A percentile compares a stretch with the other conserved stretches of the same genome.
phyloP scores from a whole-genome alignment of 2,888 invertebrate genomes.

The Parnassius mnemosyne region DNA sequence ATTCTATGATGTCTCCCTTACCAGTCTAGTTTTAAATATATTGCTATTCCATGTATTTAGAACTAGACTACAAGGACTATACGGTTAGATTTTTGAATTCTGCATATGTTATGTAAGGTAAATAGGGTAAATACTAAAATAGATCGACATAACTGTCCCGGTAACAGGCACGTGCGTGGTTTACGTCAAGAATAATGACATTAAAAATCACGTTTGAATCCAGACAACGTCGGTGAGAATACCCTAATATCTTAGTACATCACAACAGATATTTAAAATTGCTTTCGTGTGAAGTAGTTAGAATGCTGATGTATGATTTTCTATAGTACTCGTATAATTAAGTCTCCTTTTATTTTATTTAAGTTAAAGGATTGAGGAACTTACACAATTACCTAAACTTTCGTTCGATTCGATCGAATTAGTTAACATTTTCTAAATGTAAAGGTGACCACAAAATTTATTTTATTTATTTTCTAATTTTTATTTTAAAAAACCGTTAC shows the following conservation, averaged over 20 bases:
- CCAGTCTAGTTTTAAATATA: no score
- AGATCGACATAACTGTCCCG: constrained; percentile 28
- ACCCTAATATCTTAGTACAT: constrained; percentile 7
- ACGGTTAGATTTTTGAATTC: constrained; percentile 14
- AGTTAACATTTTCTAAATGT: no score
- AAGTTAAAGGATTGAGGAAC: no score
- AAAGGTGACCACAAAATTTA: no score
- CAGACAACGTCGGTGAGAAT: constrained; percentile 17
- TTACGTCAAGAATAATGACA: constrained; percentile 32
- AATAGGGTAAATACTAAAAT: constrained; percentile 27
- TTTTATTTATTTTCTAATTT: no score
- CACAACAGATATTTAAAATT: constrained; percentile 11
- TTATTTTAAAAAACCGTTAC: no score
- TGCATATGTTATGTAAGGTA: constrained; percentile 15
- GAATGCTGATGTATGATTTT: neutral
- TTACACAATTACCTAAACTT: no score
- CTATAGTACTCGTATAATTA: neutral
- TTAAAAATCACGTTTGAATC: constrained; percentile 32
- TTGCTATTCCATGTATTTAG: no score
- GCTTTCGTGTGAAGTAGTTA: constrained; percentile 9
- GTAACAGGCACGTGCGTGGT: constrained; percentile 31
- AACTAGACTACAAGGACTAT: neutral
- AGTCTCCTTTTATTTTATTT: no score
- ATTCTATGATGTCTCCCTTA: no score
- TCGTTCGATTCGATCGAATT: no score